Conservation (phyloP, 1,140 invertebrate genomes). For the Ridgeia piscesae region DNA sequence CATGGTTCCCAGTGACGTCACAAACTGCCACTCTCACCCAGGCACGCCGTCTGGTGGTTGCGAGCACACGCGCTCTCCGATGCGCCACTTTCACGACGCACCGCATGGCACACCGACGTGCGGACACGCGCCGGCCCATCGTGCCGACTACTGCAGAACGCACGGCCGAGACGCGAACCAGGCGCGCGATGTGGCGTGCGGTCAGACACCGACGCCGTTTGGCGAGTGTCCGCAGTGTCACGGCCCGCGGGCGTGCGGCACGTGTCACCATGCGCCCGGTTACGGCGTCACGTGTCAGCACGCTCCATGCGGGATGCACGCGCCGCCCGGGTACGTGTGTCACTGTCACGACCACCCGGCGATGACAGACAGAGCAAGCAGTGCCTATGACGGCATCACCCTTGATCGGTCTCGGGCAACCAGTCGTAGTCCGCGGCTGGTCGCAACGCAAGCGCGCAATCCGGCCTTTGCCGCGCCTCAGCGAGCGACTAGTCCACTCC, state of each 20-base stretch:
- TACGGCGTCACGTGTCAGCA: background rate
- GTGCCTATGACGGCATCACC: background rate
- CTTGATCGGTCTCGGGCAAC: background rate
- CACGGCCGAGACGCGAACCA: background rate
- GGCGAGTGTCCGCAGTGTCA: background rate
- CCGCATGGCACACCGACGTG: background rate
- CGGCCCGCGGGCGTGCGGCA: no score
- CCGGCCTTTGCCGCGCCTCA: background rate
- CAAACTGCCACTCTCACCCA: background rate
- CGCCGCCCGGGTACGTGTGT: no score
- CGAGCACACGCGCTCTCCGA: background rate
- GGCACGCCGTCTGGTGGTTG: background rate
- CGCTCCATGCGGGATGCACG: background rate
- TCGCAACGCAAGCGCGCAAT: background rate
- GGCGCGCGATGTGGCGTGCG: background rate
- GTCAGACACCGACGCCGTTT: background rate
- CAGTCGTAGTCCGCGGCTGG: background rate
- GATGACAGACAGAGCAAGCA: background rate
- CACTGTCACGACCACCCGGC: background rate
- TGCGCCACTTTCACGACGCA: background rate
- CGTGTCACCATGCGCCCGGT: background rate
- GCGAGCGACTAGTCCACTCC: no score
- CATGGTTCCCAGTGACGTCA: background rate
- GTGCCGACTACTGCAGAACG: background rate
- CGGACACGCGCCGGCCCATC: background rate